Evolutionary conservation across 2,888 invertebrate species (phyloP), one percentile per base, ranked within the genome.

Genomic region (Epinotia ramella): DNA sequence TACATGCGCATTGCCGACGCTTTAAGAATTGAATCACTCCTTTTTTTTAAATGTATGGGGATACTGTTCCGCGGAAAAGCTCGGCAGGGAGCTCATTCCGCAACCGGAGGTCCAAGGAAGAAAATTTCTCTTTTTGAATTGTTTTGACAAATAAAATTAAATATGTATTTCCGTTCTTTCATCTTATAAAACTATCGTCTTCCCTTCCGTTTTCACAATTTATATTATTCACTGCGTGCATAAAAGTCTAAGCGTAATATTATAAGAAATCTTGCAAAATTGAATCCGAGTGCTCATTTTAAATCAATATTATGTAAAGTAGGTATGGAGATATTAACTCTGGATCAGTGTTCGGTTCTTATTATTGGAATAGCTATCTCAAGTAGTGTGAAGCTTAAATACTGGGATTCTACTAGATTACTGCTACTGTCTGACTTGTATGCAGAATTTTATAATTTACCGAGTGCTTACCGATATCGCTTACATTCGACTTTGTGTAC

Each of bases 271-370:
- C 56, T 40, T 40, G 62, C 73, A 67, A 6, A 59, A 57, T 11
- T 68, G 24, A 64, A 68, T 18, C 33, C 60, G 24, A 49, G 33
- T 40, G 56, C 63, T 68, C 68, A 63, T 63, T 33, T 57, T 57
- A 57, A 73, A 68, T 73, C 73, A 73, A 73, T 73, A 68, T 73
- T 69, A 73, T 73, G 73, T 68, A 73, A 73, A 73, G 33, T 33
- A 33, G 24, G 56, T 73, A 68, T 56, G 73, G 62, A 56, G 63
- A 33, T 53, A 68, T n/a, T 73, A 68, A 73, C 63, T 73, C 62
- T 56, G 63, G 73, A 63, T 56, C 56, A 1, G 68, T 24, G 68
- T 68, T 46, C 73, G 56, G 68, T 73, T 68, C 63, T 68, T 73
- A 68, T 73, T 68, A 73, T 63, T 73, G 56, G 63, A 73, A 73